Conservation (phyloP, 2,797 vertebrate genomes). For the Austrolebias charrua region DNA sequence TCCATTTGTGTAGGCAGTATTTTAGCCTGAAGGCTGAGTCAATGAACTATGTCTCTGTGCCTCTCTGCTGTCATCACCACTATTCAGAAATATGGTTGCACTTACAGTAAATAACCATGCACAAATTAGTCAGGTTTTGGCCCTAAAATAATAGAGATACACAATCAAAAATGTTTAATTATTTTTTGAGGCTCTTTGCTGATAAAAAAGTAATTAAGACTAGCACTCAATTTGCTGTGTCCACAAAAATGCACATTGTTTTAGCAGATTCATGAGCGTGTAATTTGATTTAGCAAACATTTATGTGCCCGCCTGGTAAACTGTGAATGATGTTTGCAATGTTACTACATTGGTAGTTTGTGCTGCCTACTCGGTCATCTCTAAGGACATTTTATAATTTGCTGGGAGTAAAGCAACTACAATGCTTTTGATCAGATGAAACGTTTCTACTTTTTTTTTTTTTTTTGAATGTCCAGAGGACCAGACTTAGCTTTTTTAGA, state of each 20-base stretch:
- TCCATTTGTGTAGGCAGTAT: not conserved
- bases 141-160: constrained; percentile 58
- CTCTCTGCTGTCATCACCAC: constrained; percentile 43
- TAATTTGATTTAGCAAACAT: constrained; percentile 30
- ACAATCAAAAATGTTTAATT: constrained; percentile 68
- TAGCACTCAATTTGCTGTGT: constrained; percentile 48
- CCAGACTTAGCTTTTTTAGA: no score
- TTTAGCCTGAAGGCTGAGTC: constrained; percentile 40
- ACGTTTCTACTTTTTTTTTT: no score
- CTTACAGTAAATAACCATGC: constrained; percentile 55
- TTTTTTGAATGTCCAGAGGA: no score
- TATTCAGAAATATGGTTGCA: constrained; percentile 47
- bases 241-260: constrained; percentile 50
- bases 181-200: constrained; percentile 56
- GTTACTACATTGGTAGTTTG: constrained; percentile 1
- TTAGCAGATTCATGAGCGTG: constrained; percentile 42
- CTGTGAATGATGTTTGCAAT: not conserved
- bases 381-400: not conserved
- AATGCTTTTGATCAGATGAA: no score
- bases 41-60: constrained; percentile 50
- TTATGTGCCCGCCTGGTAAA: constrained; percentile 15
- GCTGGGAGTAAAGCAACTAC: not conserved
- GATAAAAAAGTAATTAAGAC: constrained; percentile 67
- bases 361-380: constrained; percentile 6
- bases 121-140: constrained; percentile 59